Base-by-base conservation (phyloP, 2,888 invertebrate genomes). In the Synanthedon formicaeformis region DNA sequence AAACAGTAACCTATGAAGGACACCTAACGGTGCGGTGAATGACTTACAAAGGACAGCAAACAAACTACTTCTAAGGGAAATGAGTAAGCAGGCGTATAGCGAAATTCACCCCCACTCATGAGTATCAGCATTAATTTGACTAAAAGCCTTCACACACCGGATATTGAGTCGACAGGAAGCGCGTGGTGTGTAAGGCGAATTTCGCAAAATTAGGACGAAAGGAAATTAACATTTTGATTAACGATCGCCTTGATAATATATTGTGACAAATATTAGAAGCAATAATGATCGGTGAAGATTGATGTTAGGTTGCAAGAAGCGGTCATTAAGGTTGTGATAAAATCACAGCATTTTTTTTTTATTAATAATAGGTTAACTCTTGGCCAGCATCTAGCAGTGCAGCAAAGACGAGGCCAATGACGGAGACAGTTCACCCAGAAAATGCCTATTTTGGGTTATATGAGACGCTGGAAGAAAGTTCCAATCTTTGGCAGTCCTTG, bases 131-230 rank as follows among this genome's bases (percentile, higher is more conserved):
- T 75, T 76, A 78, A 81, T 83, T 78, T 73, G 61, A 58, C 67
- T 83, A 75, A 83, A 82, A 84, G 82, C 76, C 61, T 71, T 67
- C 64, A 59, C 61, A 64, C 62, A 61, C 68, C 79, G 84, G 85
- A 83, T 81, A 84, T 83, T 82, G 73, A 69, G 61, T 65, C 60
- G 62, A 55, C 62, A 64, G 70, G 71, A 71, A 71, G 63, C 63
- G 59, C 48, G 41, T 67, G 65, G 59, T 51, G 41, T 67, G 65
- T 67, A 71, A 66, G 61, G 56, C 60, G 57, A 51, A 58, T 60
- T 67, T 64, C 69, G 63, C 68, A 58, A 60, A 64, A 64, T 60
- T 63, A 67, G 66, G 69, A 66, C 59, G 62, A 55, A 50, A 67
- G 78, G 74, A 79, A 78, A 79, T 78, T 78, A 63, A 64, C 55